Evolutionary conservation across 1,140 invertebrate genomes (phyloP), one percentile per base, ranked within the genome.

Genomic region (Atta texana): DNA sequence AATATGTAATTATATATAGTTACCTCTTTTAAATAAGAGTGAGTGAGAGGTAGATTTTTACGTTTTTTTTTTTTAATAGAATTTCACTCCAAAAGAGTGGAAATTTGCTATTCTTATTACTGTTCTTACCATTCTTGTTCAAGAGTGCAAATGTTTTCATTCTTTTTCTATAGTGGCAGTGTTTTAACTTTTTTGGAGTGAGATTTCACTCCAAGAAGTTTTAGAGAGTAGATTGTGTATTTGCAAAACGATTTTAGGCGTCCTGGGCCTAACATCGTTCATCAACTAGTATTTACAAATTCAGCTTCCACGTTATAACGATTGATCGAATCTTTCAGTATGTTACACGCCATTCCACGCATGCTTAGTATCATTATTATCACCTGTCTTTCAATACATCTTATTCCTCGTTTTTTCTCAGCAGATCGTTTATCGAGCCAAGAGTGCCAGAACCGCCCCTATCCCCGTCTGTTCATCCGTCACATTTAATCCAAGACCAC

Each of bases 401-500:
- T 85, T 87, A 55, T 82, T 71, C 86, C 59, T 16, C 64, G 63
- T 16, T 84, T 39, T 57, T 61, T 39, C 68, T 64, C 74, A 72
- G 24, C 14, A 21, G 68, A 57, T 34, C 39, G 63, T 64, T 75
- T 55, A 71, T 57, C 39, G 59, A 66, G 82, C 18, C n/a, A 24
- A 75, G 53, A 69, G 31, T 16, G 68, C 49, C 34, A 16, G 53
- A 39, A 12, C 16, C 64, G 71, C 10, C 16, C 34, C 55, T 59
- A 34, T 55, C 78, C 76, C 64, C 51, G 80, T 49, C 39, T 69
- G 80, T 90, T 82, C 91, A 87, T 88, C 82, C 92, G 88, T 93
- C 90, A 87, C 92, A 92, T 94, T 94, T 93, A 94, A 94, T 94
- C 94, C 91, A 90, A 92, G 93, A 92, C 88, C 93, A 92, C 94